These are phyloP conservation scores for Lordiphosa collinella DNA, from an alignment of 1,140 invertebrate species.

Conservation along the genomic window DNA sequence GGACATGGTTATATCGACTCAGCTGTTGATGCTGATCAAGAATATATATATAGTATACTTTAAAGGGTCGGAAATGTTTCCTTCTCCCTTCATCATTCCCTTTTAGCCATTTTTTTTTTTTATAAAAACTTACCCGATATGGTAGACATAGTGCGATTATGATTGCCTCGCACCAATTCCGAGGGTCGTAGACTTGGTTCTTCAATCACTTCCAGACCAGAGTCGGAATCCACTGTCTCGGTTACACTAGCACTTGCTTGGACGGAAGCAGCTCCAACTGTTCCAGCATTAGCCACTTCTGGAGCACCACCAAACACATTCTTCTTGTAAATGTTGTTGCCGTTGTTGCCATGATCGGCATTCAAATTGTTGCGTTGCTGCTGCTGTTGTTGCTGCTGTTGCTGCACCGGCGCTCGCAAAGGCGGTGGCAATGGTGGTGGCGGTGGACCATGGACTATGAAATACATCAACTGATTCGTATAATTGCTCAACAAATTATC, in stretches of 20 bases:
- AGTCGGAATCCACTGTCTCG: slow-evolving; percentile 72
- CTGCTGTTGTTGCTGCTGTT: slow-evolving; percentile 32
- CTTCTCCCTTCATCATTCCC: too few species aligned
- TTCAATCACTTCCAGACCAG: slow-evolving; percentile 81
- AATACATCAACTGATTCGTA: neutral
- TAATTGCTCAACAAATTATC: neutral
- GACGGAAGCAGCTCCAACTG: slow-evolving; percentile 5
- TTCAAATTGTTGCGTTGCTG: slow-evolving; percentile 51
- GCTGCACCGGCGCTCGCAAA: slow-evolving; percentile 74
- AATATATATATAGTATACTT: too few species aligned
- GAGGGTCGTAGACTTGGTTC: slow-evolving; percentile 83
- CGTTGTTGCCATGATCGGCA: slow-evolving; percentile 24
- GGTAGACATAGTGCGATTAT: slow-evolving; percentile 79
- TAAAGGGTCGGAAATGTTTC: too few species aligned
- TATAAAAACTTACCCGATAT: slow-evolving; percentile 77
- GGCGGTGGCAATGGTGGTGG: slow-evolving; percentile 84
- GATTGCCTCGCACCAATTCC: slow-evolving; percentile 81
- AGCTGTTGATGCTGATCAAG: too few species aligned
- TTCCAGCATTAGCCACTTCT: neutral
- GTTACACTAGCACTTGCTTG: neutral
- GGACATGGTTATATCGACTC: too few species aligned
- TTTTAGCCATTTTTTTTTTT: too few species aligned
- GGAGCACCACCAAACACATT: slow-evolving; percentile 25
- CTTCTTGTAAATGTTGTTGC: slow-evolving; percentile 46
- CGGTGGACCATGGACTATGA: slow-evolving; percentile 80